These are phyloP conservation scores for Camponotus floridanus DNA, from an alignment of 1,140 invertebrate genomes.

Conservation along the genomic window DNA sequence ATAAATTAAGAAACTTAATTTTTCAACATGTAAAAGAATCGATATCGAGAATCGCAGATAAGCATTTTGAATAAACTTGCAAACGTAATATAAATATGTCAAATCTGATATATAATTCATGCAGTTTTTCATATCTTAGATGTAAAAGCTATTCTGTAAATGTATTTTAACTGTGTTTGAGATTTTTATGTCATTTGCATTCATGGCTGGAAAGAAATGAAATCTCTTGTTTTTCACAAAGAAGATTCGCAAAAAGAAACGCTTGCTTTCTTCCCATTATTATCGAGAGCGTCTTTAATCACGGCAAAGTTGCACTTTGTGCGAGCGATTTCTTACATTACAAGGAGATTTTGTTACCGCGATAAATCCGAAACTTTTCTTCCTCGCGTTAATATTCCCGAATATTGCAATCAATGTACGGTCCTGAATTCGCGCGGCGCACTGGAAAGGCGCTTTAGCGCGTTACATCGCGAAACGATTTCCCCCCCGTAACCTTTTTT, in stretches of 20 bases:
- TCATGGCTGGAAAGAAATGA: not conserved
- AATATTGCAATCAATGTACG: constrained; percentile 23
- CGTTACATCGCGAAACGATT: constrained; percentile 34
- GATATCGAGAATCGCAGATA: not conserved
- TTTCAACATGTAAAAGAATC: not conserved
- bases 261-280: not conserved
- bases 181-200: not conserved
- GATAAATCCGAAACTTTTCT: constrained; percentile 25
- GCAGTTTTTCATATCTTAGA: not conserved
- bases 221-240: not conserved
- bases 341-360: not conserved
- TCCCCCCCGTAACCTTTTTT: constrained; percentile 36
- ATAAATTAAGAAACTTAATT: not conserved
- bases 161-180: not conserved
- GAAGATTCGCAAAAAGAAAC: not conserved
- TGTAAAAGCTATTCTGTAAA: not conserved
- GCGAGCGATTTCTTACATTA: not conserved
- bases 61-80: not conserved
- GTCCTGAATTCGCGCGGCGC: not conserved
- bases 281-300: constrained; percentile 7
- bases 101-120: not conserved
- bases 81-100: not conserved
- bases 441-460: constrained; percentile 23
- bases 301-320: too few relatives aligned
- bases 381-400: constrained; percentile 4